phyloP scores from a whole-genome alignment of 2,888 invertebrate species.

The Pyrrhia umbra region DNA sequence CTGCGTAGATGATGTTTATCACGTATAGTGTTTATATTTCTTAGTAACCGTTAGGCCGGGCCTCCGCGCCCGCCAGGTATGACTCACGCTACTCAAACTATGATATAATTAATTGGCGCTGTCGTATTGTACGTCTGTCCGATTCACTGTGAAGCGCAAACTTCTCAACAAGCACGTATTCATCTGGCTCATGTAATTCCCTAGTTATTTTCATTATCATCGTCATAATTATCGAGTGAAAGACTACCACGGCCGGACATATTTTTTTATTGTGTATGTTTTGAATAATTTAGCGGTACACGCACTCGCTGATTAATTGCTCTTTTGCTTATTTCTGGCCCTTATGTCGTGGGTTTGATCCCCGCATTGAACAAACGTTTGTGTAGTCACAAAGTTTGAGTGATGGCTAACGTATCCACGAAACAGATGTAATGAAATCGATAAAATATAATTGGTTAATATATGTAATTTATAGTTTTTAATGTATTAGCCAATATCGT shows the following conservation, averaged over 20 bases:
- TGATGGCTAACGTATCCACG: too few relatives aligned
- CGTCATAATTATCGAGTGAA: not conserved
- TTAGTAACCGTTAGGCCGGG: not conserved
- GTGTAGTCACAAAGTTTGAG: too few relatives aligned
- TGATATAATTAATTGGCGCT: constrained; percentile 1
- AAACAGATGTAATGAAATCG: too few relatives aligned
- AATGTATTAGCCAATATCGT: not conserved
- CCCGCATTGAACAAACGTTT: too few relatives aligned
- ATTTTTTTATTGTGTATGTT: not conserved
- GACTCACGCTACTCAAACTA: not conserved
- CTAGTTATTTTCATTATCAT: not conserved
- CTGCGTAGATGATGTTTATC: constrained; percentile 20
- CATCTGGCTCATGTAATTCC: not conserved
- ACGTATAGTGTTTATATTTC: constrained; percentile 10
- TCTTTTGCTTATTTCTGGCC: too few relatives aligned
- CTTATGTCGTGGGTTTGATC: too few relatives aligned
- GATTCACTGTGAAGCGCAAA: not conserved
- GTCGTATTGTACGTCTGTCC: not conserved
- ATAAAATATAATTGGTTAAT: too few relatives aligned
- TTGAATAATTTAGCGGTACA: too few relatives aligned
- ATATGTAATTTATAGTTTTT: too few relatives aligned
- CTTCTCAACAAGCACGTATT: not conserved
- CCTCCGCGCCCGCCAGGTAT: not conserved
- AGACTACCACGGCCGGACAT: not conserved
- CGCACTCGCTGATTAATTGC: too few relatives aligned